phyloP scores from a whole-genome alignment of 2,113 vertebrate genomes.

The Dasyurus viverrinus region DNA sequence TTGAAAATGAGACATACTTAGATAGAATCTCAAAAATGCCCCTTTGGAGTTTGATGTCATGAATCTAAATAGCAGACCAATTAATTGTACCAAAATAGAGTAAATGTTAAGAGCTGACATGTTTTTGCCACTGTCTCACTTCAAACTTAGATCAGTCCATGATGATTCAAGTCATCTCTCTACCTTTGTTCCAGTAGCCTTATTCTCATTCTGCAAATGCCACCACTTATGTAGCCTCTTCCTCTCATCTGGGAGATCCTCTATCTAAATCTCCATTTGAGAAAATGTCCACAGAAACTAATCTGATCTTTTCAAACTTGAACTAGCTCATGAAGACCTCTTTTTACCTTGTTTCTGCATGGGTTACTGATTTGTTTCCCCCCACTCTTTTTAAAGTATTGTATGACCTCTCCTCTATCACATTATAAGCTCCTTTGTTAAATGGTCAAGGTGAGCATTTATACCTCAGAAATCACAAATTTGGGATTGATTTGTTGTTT shows the following conservation, averaged over 20 bases:
- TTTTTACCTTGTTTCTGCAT: too few species aligned
- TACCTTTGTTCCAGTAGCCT: background rate
- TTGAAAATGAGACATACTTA: background rate
- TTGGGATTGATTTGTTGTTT: background rate
- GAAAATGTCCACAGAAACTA: background rate
- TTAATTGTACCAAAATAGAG: background rate
- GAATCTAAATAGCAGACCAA: background rate
- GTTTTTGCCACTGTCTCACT: background rate
- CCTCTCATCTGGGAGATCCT: background rate
- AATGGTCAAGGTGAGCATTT: background rate
- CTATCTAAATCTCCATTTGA: background rate
- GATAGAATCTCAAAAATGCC: background rate
- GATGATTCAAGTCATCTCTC: background rate
- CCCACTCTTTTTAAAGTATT: background rate
- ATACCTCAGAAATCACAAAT: too few species aligned
- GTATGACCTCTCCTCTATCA: background rate
- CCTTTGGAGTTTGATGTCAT: background rate
- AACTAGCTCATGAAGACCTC: too few species aligned
- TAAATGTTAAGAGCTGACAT: background rate
- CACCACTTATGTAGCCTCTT: background rate
- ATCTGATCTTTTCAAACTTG: too few species aligned
- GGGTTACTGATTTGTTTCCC: background rate
- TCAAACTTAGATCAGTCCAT: background rate
- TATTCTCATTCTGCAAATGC: background rate
- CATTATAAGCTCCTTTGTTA: background rate